These are phyloP conservation scores for Limnephilus marmoratus DNA, from an alignment of 2,888 invertebrate species.

Conservation along the genomic window DNA sequence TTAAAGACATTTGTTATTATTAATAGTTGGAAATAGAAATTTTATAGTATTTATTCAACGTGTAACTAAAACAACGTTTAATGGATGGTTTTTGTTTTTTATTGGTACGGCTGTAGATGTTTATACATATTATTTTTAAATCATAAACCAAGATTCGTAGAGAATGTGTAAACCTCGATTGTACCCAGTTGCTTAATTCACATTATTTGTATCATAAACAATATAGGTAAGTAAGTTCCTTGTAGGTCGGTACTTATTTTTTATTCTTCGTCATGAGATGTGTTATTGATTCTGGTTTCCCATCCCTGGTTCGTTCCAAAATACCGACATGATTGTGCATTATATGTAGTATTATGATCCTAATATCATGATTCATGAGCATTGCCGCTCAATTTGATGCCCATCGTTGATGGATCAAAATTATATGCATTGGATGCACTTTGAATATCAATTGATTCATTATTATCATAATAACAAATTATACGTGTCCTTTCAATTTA, in stretches of 20 bases:
- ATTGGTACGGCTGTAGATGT: too few relatives aligned
- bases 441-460: conserved; percentile 26
- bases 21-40: too few relatives aligned
- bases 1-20: too few relatives aligned
- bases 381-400: neutral
- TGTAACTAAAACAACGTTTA: too few relatives aligned
- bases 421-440: conserved; percentile 14
- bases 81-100: too few relatives aligned
- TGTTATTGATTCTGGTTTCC: neutral
- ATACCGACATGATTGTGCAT: conserved; percentile 13
- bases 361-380: conserved; percentile 1
- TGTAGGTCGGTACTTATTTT: neutral
- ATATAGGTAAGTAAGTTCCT: neutral
- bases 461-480: conserved; percentile 8
- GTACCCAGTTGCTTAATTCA: too few relatives aligned
- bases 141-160: too few relatives aligned
- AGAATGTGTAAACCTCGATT: too few relatives aligned
- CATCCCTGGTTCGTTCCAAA: conserved; percentile 2
- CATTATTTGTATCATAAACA: neutral
- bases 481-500: neutral
- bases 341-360: neutral
- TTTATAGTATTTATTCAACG: too few relatives aligned
- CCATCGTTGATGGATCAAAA: neutral
- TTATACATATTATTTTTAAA: too few relatives aligned
- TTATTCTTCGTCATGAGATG: neutral